These are phyloP conservation scores for Ardeotis arabs DNA, from an alignment of 2,113 vertebrate species.

Conservation along the genomic window DNA sequence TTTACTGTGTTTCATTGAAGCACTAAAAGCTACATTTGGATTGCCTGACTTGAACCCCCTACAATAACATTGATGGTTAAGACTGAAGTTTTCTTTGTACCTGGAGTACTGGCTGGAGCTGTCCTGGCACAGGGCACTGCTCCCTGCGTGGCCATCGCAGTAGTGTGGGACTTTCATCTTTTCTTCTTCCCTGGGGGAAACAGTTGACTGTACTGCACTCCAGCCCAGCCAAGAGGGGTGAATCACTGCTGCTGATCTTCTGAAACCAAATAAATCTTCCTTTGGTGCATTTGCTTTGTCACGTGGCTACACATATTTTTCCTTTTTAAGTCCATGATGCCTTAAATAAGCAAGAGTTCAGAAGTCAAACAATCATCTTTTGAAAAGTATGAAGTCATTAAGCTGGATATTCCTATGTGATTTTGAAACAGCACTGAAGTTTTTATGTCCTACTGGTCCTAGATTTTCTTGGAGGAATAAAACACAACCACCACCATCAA, in stretches of 20 bases:
- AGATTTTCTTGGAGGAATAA: background rate
- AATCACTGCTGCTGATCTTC: conserved; percentile 27
- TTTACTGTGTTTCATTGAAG: conserved; percentile 3
- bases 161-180: background rate
- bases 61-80: background rate
- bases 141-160: background rate
- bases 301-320: conserved; percentile 14
- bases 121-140: background rate
- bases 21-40: background rate
- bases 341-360: conserved; percentile 28
- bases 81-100: background rate
- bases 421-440: background rate
- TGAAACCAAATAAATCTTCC: background rate
- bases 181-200: background rate
- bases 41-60: background rate
- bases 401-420: background rate
- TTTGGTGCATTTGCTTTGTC: conserved; percentile 4
- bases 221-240: background rate
- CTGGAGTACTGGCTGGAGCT: background rate
- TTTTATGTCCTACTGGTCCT: background rate
- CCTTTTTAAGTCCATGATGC: background rate
- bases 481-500: background rate
- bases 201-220: background rate
- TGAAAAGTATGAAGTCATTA: background rate
- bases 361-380: background rate